phyloP scores from a whole-genome alignment of 2,797 vertebrate species.

The Philypnodon macrostomus region DNA sequence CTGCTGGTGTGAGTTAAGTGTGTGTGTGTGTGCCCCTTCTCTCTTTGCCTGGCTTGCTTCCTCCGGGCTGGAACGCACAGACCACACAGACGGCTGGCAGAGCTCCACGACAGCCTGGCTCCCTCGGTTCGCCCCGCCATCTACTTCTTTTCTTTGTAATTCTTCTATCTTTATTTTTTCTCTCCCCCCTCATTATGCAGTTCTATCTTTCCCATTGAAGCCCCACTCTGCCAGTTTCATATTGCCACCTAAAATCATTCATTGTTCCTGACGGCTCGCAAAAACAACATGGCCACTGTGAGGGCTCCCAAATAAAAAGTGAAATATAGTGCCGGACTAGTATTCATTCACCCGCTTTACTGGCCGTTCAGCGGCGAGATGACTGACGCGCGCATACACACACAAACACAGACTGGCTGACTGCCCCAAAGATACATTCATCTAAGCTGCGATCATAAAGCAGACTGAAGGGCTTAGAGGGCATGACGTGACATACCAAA shows the following conservation, averaged over 20 bases:
- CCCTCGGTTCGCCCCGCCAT: slow-evolving; percentile 53
- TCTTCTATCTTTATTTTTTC: slow-evolving; percentile 8
- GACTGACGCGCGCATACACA: slow-evolving; percentile 57
- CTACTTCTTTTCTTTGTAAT: slow-evolving; percentile 47
- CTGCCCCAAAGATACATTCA: slow-evolving; percentile 63
- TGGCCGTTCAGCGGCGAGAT: slow-evolving; percentile 47
- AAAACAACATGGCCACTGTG: slow-evolving; percentile 64
- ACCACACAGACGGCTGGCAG: slow-evolving; percentile 84
- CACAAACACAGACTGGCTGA: slow-evolving; percentile 58
- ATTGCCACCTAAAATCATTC: slow-evolving; percentile 69
- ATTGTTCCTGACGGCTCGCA: slow-evolving; percentile 60
- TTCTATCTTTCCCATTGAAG: slow-evolving; percentile 26
- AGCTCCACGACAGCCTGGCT: slow-evolving; percentile 73
- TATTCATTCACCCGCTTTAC: slow-evolving; percentile 61
- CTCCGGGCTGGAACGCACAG: slow-evolving; percentile 79
- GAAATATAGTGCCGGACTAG: slow-evolving; percentile 56
- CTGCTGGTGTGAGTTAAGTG: slow-evolving; percentile 36
- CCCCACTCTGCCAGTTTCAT: slow-evolving; percentile 52
- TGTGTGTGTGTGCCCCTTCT: slow-evolving; percentile 54
- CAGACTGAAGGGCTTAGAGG: slow-evolving; percentile 49
- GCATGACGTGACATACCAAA: slow-evolving; percentile 51
- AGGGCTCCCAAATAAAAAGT: slow-evolving; percentile 57
- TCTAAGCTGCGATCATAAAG: slow-evolving; percentile 60
- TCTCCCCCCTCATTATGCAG: slow-evolving; percentile 50
- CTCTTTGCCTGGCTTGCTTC: slow-evolving; percentile 75